Evolutionary conservation across 2,888 invertebrate species (phyloP), one percentile per base, ranked within the genome.

Genomic region (Escarpia spicata): DNA sequence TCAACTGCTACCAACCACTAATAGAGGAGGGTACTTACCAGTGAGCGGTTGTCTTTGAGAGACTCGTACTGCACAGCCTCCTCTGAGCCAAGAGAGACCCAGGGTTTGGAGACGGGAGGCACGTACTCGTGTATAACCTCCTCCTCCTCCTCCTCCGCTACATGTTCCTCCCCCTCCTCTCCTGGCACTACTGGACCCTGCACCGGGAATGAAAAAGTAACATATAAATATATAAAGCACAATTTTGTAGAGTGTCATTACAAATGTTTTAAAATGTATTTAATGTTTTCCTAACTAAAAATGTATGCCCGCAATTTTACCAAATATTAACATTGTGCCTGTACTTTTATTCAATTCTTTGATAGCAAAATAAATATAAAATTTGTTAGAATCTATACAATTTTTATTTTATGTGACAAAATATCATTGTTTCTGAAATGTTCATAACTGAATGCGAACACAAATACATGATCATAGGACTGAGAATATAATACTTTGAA

Each of bases 71-170:
- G 93, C 45, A 96, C 96, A 93, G 96, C 96, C 92, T 95, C 95
- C 94, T 96, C 96, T 93, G 96, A 96, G 91, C 96, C 96, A 19
- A 94, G 95, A 9, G 96, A 95, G 10, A 96, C 94, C 96, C 96
- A 96, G 0, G 95, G 95, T 93, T 96, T 96, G 19, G 96, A 93
- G 92, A 95, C 95, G 3, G 96, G 96, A 26, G 96, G 96, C 3
- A 96, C 94, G 94, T 96, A 96, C 90, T 94, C 95, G 92, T 95
- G 95, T 1, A 96, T 91, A 19, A 93, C 44, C 58, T 93, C 91
- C 10, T 91, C 43, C 31, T 90, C 92, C 90, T 37, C 90, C 4
- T 95, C 95, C 92, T 95, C 96, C 90, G 95, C 95, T 43, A 93
- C 93, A 10, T 92, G 93, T 44, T 93, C 94, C 91, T 93, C 93